These are phyloP conservation scores for Catocala fraxini DNA, from an alignment of 2,888 invertebrate genomes.

Conservation along the genomic window DNA sequence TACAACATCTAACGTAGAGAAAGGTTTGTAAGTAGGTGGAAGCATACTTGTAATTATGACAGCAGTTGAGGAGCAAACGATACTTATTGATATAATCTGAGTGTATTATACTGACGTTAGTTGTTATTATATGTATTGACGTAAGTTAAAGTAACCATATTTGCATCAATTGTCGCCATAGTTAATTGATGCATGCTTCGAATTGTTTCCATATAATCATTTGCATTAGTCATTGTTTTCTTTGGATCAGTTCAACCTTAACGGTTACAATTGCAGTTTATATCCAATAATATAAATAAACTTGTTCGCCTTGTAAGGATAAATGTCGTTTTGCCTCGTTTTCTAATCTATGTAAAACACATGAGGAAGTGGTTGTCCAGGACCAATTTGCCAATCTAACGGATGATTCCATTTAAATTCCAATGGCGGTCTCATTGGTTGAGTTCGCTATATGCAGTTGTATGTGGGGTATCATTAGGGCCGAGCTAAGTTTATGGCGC, in stretches of 20 bases:
- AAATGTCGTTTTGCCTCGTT: constrained; percentile 34
- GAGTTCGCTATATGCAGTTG: constrained; percentile 16
- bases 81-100: constrained; percentile 30
- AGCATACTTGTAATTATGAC: constrained; percentile 25
- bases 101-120: constrained; percentile 32
- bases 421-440: constrained; percentile 26
- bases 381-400: constrained; percentile 45
- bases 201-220: constrained; percentile 37
- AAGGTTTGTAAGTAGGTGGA: constrained; percentile 27
- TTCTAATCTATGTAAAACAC: constrained; percentile 39
- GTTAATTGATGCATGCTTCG: constrained; percentile 31
- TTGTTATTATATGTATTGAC: constrained; percentile 31
- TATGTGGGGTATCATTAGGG: constrained; percentile 15
- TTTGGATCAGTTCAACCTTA: constrained; percentile 24
- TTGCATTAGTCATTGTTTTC: constrained; percentile 40
- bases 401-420: constrained; percentile 53
- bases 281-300: constrained; percentile 25
- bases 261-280: constrained; percentile 19
- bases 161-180: constrained; percentile 24
- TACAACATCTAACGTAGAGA: constrained; percentile 30
- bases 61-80: constrained; percentile 26
- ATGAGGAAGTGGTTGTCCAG: constrained; percentile 28
- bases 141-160: constrained; percentile 30
- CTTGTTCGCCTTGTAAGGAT: constrained; percentile 44
- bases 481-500: constrained; percentile 13